Base-by-base conservation (phyloP, 2,113 vertebrate genomes). In the Aegotheles bennettii region DNA sequence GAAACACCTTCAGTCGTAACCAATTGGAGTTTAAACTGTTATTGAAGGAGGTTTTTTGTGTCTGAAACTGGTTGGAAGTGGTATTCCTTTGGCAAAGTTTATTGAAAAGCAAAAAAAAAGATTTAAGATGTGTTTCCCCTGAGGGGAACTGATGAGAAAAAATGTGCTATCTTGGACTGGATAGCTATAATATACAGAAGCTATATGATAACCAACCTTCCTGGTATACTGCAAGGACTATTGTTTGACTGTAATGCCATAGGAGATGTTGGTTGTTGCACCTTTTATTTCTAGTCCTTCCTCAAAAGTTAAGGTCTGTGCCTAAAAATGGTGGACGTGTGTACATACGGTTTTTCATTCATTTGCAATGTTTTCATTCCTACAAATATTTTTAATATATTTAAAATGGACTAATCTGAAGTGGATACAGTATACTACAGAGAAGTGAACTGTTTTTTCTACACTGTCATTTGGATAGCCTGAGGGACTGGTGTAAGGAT, bases 361-460 rank as follows among this genome's bases (percentile, higher is more conserved):
- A 94, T 94, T 94, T 91, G 96, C 95, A 90, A 94, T n/a, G 63
- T 89, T 96, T 95, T 97, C 93, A 94, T 97, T 97, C 94, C 33
- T 95, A 87, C 82, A 93, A 71, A 92, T 93, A 91, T 92, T 93
- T 95, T 78, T 95, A 96, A 95, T 94, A 68, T 97, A 92, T 96
- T 94, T 90, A 57, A 95, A 96, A 96, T n/a, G 91, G 91, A 93
- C 95, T 96, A 91, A 95, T 65, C 91, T 87, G 87, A 96, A 94
- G 88, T 45, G 59, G 76, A 84, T 83, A 29, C 81, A 61, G 60
- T 89, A 77, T 91, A 71, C 48, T 75, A 21, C 73, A 40, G 65
- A 95, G 87, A 76, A 89, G 93, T 93, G 56, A 82, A 74, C 65
- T 82, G n/a, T 78, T 83, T 94, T 95, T 94, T 85, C 42, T 89